Evolutionary conservation across 2,113 vertebrate species (phyloP), one percentile per base, ranked within the genome.

Genomic region (Kryptolebias marmoratus): DNA sequence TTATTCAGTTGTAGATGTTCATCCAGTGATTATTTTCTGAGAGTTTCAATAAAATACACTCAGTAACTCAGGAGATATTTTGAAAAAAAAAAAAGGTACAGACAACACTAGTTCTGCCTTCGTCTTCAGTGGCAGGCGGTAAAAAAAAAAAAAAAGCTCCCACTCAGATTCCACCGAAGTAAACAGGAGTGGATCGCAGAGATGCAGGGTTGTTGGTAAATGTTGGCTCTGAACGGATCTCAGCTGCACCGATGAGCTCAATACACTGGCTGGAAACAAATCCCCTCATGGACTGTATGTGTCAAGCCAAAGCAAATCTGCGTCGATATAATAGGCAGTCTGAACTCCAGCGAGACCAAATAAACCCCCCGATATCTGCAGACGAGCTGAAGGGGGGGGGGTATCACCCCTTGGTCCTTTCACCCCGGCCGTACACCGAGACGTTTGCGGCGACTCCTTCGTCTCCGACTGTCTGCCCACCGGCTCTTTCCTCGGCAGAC

Each of bases 371-470:
- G 66, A 32, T 72, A 66, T 70, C 77, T 65, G 72, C 72, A 77
- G 78, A 83, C 67, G 64, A 49, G 68, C 61, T 10, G 11, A 82
- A 68, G 71, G 22, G 22, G 22, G 22, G 22, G 22, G 22, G 22
- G 22, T 22, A 61, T 42, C 39, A 42, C 39, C 8, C 5, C 39
- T 42, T 50, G 76, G 9, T 74, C 36, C 64, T 68, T 81, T 85
- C 59, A 62, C 78, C 79, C 61, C 56, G 73, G 79, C 71, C 61
- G 83, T 80, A 77, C 77, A 71, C 50, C 14, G 22, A 81, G 63
- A 85, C 62, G 67, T 89, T 84, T 90, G 71, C 58, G 68, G 82
- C 63, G 54, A 77, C 67, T 68, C 79, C 70, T 83, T 83, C 62
- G 57, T 73, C 73, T 84, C 42, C 81, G 68, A 66, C 72, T 84